Base-by-base conservation (phyloP, 1,140 invertebrate species). In the Anoplolepis gracilipes region DNA sequence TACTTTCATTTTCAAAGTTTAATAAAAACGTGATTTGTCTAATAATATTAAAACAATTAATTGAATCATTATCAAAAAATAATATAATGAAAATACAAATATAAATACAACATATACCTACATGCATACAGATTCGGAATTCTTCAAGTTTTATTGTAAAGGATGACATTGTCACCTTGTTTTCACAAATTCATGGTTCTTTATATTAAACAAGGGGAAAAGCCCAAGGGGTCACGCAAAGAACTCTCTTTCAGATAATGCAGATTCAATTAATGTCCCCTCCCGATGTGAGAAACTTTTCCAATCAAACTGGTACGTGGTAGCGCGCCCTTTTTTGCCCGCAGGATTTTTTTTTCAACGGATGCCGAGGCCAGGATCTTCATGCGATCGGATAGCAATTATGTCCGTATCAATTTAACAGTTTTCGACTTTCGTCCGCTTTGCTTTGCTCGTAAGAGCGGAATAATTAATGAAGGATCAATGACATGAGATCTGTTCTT, bases 231-330 rank as follows among this genome's bases (percentile, higher is more conserved):
- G 8, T 25, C 11, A 7, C 46, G 36, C 30, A 42, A 87, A 70
- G 39, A 72, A 53, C 53, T 62, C 39, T 64, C 53, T 72, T 46
- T 10, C 42, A 75, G 90, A 89, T 85, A 84, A 92, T 92, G 90
- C 87, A 92, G 88, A 93, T 93, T 92, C 88, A 91, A 91, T 92
- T 90, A 92, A 92, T 85, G 91, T 85, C 53, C 30, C 70, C 65
- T 42, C 22, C 49, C 22, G 73, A 87, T 67, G 19, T 59, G 69
- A 88, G 88, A 92, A 93, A 93, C 88, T 93, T 93, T 93, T 93
- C 88, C 90, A 93, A 93, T 93, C 92, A 93, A 90, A 90, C 76
- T 62, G 86, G 70, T 73, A 85, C 84, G 84, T 84, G 69, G 59
- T 72, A 19, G 39, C 25, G 42, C 22, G 85, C 64, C 67, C 87